Conservation (phyloP, 2,888 invertebrate species). For the Polymixis lichenea region DNA sequence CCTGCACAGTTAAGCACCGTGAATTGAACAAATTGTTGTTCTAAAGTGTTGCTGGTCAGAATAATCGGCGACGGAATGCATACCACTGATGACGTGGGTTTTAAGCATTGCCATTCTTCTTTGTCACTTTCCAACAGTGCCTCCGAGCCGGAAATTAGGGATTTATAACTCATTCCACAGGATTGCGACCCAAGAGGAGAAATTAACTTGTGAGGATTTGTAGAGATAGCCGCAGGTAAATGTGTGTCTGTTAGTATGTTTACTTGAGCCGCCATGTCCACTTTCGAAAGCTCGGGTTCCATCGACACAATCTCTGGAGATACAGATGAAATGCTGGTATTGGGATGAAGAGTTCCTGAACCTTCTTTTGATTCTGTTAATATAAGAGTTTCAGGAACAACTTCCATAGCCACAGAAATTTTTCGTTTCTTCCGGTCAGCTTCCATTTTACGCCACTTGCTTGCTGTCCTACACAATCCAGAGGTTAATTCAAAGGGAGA, state of each 20-base stretch:
- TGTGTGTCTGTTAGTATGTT: constrained; percentile 27
- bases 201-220: constrained; percentile 78
- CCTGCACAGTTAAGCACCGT: constrained; percentile 75
- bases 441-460: constrained; percentile 75
- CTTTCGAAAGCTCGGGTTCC: constrained; percentile 38
- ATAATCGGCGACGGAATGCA: constrained; percentile 73
- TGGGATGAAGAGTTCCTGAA: constrained; percentile 71
- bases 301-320: constrained; percentile 5
- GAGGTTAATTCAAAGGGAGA: constrained; percentile 82
- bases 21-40: constrained; percentile 77
- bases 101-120: constrained; percentile 67
- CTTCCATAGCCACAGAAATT: constrained; percentile 23
- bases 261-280: constrained; percentile 52
- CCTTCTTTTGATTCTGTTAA: constrained; percentile 62
- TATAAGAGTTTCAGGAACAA: background rate
- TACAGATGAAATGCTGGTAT: constrained; percentile 70
- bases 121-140: constrained; percentile 40
- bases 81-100: constrained; percentile 69
- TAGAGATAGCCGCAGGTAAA: constrained; percentile 72
- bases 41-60: constrained; percentile 66
- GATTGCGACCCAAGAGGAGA: constrained; percentile 72
- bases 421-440: constrained; percentile 51
- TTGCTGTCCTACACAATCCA: constrained; percentile 77
- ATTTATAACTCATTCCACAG: constrained; percentile 62
- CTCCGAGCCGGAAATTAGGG: constrained; percentile 34